phyloP scores from a whole-genome alignment of 1,140 invertebrate species.

The Sinonovacula constricta region DNA sequence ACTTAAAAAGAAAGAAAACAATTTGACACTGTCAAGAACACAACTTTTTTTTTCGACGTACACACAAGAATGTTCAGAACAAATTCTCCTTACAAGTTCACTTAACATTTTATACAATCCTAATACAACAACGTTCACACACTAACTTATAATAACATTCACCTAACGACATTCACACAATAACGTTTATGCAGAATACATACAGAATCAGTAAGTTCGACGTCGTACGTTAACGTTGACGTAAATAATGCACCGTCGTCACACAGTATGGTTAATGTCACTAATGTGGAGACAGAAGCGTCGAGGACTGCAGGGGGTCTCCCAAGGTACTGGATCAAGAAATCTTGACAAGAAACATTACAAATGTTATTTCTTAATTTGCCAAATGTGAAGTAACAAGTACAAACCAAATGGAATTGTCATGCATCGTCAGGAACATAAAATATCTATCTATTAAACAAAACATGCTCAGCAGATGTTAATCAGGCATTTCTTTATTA shows the following conservation, averaged over 20 bases:
- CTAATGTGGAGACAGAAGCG: neutral
- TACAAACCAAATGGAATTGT: neutral
- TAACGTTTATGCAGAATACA: too few relatives aligned
- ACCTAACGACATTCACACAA: too few relatives aligned
- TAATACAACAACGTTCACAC: too few relatives aligned
- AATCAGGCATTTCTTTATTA: too few relatives aligned
- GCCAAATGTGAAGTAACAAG: neutral
- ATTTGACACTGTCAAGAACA: too few relatives aligned
- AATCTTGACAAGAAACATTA: constrained; percentile 20
- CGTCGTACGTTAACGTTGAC: neutral
- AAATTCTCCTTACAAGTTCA: too few relatives aligned
- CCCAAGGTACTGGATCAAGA: constrained; percentile 17
- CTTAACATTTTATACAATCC: too few relatives aligned
- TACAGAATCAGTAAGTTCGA: constrained; percentile 10
- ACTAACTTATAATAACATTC: too few relatives aligned
- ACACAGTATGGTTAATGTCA: constrained; percentile 9
- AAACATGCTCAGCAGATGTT: neutral
- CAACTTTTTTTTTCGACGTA: too few relatives aligned
- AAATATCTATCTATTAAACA: neutral
- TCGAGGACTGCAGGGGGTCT: constrained; percentile 15
- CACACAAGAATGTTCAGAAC: too few relatives aligned
- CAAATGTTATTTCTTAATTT: neutral
- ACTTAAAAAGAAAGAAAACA: too few relatives aligned
- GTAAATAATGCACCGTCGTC: constrained; percentile 6
- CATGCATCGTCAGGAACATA: neutral